A percentile compares a stretch with the other conserved stretches of the same genome.
These are phyloP conservation scores for Silurus glanis DNA, from an alignment of 2,113 vertebrate genomes.

Conservation along the genomic window DNA sequence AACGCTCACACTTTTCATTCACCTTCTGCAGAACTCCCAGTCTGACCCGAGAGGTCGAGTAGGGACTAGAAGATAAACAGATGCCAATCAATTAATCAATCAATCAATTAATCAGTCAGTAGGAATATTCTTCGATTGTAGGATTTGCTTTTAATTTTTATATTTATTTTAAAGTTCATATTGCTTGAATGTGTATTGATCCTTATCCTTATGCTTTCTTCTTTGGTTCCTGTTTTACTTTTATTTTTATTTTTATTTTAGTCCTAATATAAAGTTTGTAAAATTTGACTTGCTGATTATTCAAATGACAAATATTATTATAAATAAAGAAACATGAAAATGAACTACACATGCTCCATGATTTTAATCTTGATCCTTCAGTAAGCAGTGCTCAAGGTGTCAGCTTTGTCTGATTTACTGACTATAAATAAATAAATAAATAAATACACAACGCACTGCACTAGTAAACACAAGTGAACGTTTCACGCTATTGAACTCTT, in stretches of 20 bases:
- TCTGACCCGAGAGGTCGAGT: slow-evolving; percentile 34
- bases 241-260: too few relatives aligned
- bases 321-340: not conserved
- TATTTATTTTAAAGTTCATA: too few relatives aligned
- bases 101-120: too few relatives aligned
- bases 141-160: not conserved
- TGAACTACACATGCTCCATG: not conserved
- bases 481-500: not conserved
- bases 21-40: slow-evolving; percentile 41
- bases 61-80: not conserved
- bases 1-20: slow-evolving; percentile 39
- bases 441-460: not conserved
- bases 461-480: not conserved
- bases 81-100: not conserved
- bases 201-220: too few relatives aligned
- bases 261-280: too few relatives aligned
- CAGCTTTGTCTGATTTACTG: not conserved
- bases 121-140: not conserved
- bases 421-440: not conserved
- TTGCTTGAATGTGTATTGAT: too few relatives aligned
- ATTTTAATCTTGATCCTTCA: not conserved
- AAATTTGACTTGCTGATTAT: not conserved
- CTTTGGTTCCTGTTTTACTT: too few relatives aligned
- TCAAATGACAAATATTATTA: not conserved
- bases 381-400: not conserved